These are phyloP conservation scores for Choristoneura rosaceana DNA, from an alignment of 2,888 invertebrate genomes.

Conservation along the genomic window DNA sequence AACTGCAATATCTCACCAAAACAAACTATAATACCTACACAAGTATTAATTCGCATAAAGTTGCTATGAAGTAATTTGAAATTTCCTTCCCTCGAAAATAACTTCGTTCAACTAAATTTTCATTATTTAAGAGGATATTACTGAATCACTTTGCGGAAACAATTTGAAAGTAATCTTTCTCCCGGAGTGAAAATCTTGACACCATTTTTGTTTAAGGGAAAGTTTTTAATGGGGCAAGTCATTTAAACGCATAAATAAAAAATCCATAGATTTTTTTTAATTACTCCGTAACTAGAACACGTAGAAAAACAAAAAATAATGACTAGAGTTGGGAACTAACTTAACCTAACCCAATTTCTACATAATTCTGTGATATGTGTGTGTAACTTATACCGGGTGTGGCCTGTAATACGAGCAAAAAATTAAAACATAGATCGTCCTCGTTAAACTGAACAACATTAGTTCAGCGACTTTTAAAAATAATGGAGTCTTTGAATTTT, in stretches of 20 bases:
- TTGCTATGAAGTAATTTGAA: conserved; percentile 24
- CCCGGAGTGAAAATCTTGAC: conserved; percentile 36
- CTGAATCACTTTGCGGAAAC: conserved; percentile 38
- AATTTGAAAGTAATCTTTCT: conserved; percentile 38
- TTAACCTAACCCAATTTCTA: too few species aligned
- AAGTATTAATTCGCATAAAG: conserved; percentile 10
- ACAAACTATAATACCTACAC: conserved; percentile 17
- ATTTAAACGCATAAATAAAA: neutral
- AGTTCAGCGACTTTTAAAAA: too few species aligned
- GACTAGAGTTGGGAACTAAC: too few species aligned
- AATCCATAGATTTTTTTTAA: too few species aligned
- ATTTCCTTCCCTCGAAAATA: conserved; percentile 20
- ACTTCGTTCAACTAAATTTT: conserved; percentile 31
- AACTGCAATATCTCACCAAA: neutral
- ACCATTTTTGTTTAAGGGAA: conserved; percentile 14
- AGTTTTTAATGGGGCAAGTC: conserved; percentile 9
- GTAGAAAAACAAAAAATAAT: too few species aligned
- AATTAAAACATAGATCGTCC: too few species aligned
- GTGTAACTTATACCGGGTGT: too few species aligned
- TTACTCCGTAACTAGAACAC: too few species aligned
- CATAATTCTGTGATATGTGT: too few species aligned
- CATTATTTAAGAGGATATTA: conserved; percentile 39
- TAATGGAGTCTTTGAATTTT: too few species aligned
- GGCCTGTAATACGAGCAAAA: too few species aligned
- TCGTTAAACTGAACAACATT: too few species aligned